Conservation (phyloP, 2,113 vertebrate species). For the Megaptera novaeangliae region DNA sequence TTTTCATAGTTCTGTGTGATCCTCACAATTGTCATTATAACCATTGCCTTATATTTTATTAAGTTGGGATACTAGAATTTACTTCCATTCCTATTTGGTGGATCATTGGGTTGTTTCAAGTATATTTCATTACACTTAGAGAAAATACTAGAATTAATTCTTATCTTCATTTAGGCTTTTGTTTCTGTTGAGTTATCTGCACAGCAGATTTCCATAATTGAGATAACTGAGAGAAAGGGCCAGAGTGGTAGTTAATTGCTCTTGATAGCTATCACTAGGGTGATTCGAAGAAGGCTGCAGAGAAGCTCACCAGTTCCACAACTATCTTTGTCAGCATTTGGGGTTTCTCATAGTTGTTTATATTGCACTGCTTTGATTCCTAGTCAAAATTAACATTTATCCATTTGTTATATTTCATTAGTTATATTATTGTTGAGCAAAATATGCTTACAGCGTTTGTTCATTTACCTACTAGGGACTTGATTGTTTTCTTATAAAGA, state of each 20-base stretch:
- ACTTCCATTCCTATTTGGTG: not conserved
- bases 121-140: not conserved
- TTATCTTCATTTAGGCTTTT: not conserved
- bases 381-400: not conserved
- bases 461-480: not conserved
- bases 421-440: not conserved
- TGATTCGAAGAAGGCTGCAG: not conserved
- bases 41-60: not conserved
- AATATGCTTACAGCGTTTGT: not conserved
- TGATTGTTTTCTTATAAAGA: conserved; percentile 11
- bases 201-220: not conserved
- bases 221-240: not conserved
- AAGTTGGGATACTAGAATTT: not conserved
- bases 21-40: not conserved
- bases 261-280: not conserved
- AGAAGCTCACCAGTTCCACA: not conserved
- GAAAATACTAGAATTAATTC: not conserved
- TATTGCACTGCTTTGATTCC: not conserved
- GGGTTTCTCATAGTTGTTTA: not conserved
- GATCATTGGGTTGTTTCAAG: not conserved
- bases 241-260: not conserved
- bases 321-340: not conserved
- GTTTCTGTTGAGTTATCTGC: not conserved
- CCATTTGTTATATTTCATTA: not conserved
- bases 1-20: not conserved